Conservation (phyloP, 2,113 vertebrate genomes). For the Aleadryas rufinucha region DNA sequence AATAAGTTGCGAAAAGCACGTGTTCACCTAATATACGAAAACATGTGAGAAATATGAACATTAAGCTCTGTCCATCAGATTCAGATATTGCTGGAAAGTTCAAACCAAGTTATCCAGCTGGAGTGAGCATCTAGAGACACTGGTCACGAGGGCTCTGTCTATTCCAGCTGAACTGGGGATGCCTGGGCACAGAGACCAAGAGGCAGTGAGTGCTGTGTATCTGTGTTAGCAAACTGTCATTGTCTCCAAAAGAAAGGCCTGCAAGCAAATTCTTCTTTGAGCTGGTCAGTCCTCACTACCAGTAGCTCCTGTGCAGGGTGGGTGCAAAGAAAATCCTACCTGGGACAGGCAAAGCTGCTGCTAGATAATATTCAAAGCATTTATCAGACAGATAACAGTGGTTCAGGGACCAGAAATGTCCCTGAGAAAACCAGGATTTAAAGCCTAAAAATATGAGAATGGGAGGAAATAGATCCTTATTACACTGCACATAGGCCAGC, state of each 20-base stretch:
- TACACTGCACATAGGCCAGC: neutral
- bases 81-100: neutral
- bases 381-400: neutral
- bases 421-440: neutral
- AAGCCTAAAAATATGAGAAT: neutral
- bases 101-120: neutral
- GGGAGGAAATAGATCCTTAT: neutral
- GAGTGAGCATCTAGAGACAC: neutral
- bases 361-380: neutral
- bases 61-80: neutral
- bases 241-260: neutral
- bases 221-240: neutral
- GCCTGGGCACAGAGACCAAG: neutral
- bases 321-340: neutral
- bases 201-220: fast-evolving
- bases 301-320: neutral
- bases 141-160: neutral
- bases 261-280: neutral
- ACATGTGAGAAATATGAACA: neutral
- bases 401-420: neutral
- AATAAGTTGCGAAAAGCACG: neutral
- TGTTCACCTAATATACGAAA: neutral
- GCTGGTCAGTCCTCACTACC: neutral
- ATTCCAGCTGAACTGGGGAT: neutral
- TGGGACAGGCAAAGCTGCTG: neutral